Percentiles rank a stretch among this genome's conserved stretches.
These are phyloP conservation scores for Cydia fagiglandana DNA, from an alignment of 1,140 invertebrate species.

Conservation along the genomic window DNA sequence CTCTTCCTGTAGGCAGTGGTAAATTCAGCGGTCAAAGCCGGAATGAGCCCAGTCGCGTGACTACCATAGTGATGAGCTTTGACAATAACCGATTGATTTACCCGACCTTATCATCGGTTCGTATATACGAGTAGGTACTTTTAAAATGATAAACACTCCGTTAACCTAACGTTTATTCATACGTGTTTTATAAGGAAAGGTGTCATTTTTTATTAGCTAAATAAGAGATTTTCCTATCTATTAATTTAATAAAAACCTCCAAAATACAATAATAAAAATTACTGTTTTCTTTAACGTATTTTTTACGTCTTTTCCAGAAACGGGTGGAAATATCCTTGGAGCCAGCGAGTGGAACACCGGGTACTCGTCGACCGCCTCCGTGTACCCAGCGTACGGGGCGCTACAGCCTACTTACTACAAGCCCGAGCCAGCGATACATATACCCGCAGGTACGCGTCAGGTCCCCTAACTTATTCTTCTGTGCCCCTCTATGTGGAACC, in stretches of 20 bases:
- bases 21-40: neutral
- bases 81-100: constrained; percentile 43
- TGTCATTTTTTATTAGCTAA: too few relatives aligned
- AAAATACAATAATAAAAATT: too few relatives aligned
- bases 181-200: too few relatives aligned
- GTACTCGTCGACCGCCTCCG: constrained; percentile 58
- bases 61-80: constrained; percentile 56
- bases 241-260: too few relatives aligned
- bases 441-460: constrained; percentile 51
- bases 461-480: too few relatives aligned
- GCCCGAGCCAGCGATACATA: constrained; percentile 63
- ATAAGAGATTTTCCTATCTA: too few relatives aligned
- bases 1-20: too few relatives aligned
- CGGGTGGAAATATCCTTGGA: constrained; percentile 63
- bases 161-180: neutral
- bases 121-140: neutral
- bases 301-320: constrained; percentile 54
- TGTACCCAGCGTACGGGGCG: constrained; percentile 60
- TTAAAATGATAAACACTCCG: neutral
- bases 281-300: neutral
- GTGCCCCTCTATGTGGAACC: too few relatives aligned
- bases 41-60: constrained; percentile 46
- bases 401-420: constrained; percentile 70
- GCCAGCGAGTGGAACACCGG: constrained; percentile 74
- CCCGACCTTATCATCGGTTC: neutral